Evolutionary conservation across 2,797 vertebrate genomes (phyloP).

Genomic region (Tapirus indicus): DNA sequence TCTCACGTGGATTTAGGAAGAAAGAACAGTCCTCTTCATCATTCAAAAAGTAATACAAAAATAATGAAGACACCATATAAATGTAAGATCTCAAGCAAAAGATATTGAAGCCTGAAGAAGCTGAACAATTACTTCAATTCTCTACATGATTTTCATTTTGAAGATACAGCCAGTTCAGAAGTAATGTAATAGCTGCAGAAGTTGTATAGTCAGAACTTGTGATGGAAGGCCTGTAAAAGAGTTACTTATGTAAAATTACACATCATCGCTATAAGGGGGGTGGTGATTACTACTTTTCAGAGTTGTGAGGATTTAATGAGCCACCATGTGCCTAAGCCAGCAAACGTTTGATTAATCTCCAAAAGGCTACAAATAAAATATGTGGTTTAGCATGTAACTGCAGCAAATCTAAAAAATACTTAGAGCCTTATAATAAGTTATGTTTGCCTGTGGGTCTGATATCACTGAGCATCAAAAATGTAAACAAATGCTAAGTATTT

Average conservation of each 20-base stretch:
- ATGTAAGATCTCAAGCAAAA: not conserved
- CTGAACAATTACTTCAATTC: not conserved
- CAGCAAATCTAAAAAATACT: not conserved
- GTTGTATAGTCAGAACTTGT: not conserved
- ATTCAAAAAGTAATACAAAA: not conserved
- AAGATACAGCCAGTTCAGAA: not conserved
- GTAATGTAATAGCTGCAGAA: not conserved
- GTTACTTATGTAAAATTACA: not conserved
- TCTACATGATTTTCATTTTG: conserved; percentile 4
- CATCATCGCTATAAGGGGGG: not conserved
- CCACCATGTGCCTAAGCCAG: not conserved
- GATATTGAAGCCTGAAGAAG: not conserved
- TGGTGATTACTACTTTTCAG: not conserved
- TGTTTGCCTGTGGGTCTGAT: not conserved
- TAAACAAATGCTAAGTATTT: not conserved
- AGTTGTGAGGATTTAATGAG: conserved; percentile 29
- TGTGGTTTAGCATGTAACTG: not conserved
- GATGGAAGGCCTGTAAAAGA: not conserved
- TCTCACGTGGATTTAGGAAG: not conserved
- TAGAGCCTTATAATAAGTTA: not conserved
- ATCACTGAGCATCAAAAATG: not conserved
- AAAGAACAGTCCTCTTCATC: not conserved
- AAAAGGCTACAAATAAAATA: not conserved
- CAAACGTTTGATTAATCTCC: not conserved
- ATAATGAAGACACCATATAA: not conserved